phyloP scores from a whole-genome alignment of 2,888 invertebrate genomes.

The Lasiommata megera region DNA sequence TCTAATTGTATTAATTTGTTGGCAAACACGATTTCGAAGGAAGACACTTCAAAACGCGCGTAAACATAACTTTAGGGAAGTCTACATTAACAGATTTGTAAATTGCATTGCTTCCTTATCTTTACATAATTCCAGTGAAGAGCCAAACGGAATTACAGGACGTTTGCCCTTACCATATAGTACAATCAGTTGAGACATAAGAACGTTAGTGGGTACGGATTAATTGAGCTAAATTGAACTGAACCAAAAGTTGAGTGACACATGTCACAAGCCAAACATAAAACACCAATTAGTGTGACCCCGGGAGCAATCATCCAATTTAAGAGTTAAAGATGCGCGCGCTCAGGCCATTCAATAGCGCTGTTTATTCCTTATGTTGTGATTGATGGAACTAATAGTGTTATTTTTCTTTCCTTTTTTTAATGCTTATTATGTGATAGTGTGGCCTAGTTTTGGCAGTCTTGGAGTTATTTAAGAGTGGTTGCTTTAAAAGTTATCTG shows the following conservation, averaged over 20 bases:
- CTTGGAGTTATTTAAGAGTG: neutral
- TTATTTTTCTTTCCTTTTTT: neutral
- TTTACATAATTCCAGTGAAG: no score
- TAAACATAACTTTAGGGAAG: no score
- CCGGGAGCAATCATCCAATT: slow-evolving; percentile 45
- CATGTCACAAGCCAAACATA: slow-evolving; percentile 33
- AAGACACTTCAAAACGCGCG: no score
- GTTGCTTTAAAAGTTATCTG: neutral
- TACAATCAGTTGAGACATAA: neutral
- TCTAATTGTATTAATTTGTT: no score
- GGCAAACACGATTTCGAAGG: no score
- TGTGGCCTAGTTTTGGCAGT: neutral
- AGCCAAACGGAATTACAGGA: neutral
- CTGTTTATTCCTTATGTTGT: slow-evolving; percentile 23
- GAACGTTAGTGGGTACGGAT: neutral
- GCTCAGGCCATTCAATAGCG: slow-evolving; percentile 28
- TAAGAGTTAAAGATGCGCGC: slow-evolving; percentile 30
- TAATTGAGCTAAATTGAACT: slow-evolving; percentile 12
- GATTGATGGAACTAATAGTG: slow-evolving; percentile 24
- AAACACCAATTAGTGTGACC: slow-evolving; percentile 45
- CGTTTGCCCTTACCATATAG: neutral
- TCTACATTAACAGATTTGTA: no score
- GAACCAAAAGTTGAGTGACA: slow-evolving; percentile 17
- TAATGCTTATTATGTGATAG: no score
- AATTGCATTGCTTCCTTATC: no score